Conservation (phyloP, 37 sponge, comb jelly and placozoan species). For the Mnemiopsis leidyi region DNA sequence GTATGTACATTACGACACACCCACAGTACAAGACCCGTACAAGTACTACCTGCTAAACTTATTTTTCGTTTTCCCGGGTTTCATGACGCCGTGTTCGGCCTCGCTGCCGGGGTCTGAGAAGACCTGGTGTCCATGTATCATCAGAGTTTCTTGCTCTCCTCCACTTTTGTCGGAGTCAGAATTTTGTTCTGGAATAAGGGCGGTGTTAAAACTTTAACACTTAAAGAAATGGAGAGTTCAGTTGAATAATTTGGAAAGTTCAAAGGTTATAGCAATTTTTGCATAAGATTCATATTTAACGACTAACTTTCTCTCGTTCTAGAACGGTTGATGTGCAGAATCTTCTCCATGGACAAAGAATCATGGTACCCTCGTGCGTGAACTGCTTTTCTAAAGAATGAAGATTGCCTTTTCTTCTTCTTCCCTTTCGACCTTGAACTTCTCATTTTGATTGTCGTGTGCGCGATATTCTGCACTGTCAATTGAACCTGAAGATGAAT, state of each 20-base stretch:
- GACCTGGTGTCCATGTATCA: constrained; percentile 62
- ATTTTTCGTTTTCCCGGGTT: constrained; percentile 12
- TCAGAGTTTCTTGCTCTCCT: constrained; percentile 34
- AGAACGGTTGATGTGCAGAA: constrained; percentile 19
- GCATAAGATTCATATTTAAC: no score
- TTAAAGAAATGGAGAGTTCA: no score
- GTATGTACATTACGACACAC: no score
- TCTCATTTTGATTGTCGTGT: constrained; percentile 44
- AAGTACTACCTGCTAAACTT: constrained; percentile 29
- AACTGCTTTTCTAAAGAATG: constrained; percentile 51
- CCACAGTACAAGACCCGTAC: no score
- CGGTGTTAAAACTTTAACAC: no score
- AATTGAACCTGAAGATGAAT: constrained; percentile 39
- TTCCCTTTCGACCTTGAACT: not conserved
- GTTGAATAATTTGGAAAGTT: no score
- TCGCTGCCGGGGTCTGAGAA: not conserved
- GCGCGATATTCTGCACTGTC: constrained; percentile 1
- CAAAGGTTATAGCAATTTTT: no score
- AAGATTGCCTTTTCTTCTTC: constrained; percentile 53
- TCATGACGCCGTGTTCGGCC: not conserved
- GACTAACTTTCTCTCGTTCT: not conserved
- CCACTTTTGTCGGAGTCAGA: constrained; percentile 59
- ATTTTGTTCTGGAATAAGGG: constrained; percentile 30
- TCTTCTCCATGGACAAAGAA: constrained; percentile 22
- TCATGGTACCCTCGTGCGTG: not conserved